Evolutionary conservation across 37 sponge, comb jelly and placozoan genomes (phyloP).

Genomic region (Ianthella basta): DNA sequence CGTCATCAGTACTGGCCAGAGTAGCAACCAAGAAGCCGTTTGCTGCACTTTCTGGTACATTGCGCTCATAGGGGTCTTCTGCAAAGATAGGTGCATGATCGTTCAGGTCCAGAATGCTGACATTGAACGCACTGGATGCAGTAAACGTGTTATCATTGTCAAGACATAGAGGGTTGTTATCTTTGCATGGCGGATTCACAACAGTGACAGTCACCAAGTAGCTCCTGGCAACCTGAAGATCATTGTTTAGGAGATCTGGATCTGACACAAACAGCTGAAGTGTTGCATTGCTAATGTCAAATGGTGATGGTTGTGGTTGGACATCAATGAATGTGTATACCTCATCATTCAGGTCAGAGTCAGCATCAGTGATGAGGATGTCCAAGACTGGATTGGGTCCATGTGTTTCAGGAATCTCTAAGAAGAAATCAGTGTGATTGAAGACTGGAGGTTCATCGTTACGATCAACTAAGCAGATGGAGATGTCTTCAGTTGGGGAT

Average conservation of each 20-base stretch:
- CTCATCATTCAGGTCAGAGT: slow-evolving; percentile 47
- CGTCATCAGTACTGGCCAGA: slow-evolving; percentile 45
- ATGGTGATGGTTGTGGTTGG: slow-evolving; percentile 9
- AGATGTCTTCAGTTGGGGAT: background rate
- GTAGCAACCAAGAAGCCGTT: slow-evolving; percentile 8
- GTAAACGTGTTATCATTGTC: slow-evolving; percentile 29
- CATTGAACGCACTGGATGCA: slow-evolving; percentile 5
- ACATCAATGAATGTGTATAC: slow-evolving; percentile 43
- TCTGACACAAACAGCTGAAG: background rate
- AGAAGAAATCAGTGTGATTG: slow-evolving; percentile 17
- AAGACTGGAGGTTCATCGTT: slow-evolving; percentile 66
- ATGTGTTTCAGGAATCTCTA: slow-evolving; percentile 38
- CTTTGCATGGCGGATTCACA: slow-evolving; percentile 17
- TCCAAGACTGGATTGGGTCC: slow-evolving; percentile 17
- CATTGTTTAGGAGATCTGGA: slow-evolving; percentile 3
- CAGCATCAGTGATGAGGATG: slow-evolving; percentile 50
- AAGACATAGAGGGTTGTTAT: background rate
- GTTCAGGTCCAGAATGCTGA: slow-evolving; percentile 59
- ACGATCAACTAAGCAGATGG: slow-evolving; percentile 40
- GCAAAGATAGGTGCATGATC: slow-evolving; percentile 65
- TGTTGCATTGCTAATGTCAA: background rate
- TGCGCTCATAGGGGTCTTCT: background rate
- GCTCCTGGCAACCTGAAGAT: background rate
- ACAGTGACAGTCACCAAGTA: slow-evolving; percentile 1
- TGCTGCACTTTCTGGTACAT: slow-evolving; percentile 41